Evolutionary conservation across 2,113 vertebrate genomes (phyloP), one percentile per base, ranked within the genome.

Genomic region (Phylloscopus whistleri): DNA sequence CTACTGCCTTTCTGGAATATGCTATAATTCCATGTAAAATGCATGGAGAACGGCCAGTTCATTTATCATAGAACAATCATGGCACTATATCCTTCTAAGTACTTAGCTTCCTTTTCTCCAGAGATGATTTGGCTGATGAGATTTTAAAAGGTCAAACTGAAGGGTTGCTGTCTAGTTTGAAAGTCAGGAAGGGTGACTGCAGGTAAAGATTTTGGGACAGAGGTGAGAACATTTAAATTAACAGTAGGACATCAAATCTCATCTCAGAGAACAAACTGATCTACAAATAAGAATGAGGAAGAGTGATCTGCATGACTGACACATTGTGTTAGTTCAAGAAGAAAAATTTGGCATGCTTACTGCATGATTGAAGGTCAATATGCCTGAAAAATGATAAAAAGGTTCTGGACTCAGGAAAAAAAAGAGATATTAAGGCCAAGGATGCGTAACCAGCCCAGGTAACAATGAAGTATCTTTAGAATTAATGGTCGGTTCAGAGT

Each of bases 351-450:
- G 52, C 74, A 30, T 77, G 58, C 90, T 97, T 96, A 76, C 86
- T 92, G 69, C 67, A 75, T 30, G 87, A 93, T 5, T 97, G 76
- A 96, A 96, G 92, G 95, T 95, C 95, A 93, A 75, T 95, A 83
- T 39, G 26, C 60, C 90, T 94, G 76, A 94, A 96, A 94, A 96
- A 72, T 46, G 13, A 94, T 78, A 35, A 90, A 81, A 96, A 95
- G 48, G 23, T 44, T 96, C 43, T 55, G 44, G 79, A 70, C 24
- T 80, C 72, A 75, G 41, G 94, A 91, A 81, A 33, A 78, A 58
- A 49, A 89, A 70, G 60, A 62, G 44, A 68, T 84, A 74, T 94
- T 93, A 97, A 97, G 86, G 73, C 64, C 53, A 93, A 95, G 22
- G 27, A 93, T 72, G 69, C 56, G 26, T 88, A 94, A 88, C 66